These are phyloP conservation scores for Ennomos quercinarius DNA, from an alignment of 2,888 invertebrate species.

Conservation along the genomic window DNA sequence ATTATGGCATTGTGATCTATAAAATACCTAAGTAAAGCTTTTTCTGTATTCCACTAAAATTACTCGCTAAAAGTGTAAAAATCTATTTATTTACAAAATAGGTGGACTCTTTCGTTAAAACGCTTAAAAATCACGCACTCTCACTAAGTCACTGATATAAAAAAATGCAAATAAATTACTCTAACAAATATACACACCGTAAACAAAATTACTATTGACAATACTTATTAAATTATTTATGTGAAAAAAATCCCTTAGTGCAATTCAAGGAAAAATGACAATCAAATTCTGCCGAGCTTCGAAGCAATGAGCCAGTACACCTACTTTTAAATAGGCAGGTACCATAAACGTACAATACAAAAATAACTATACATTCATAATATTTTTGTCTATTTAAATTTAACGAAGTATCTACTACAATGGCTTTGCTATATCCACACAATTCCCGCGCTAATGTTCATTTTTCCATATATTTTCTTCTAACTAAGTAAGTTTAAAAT, in stretches of 20 bases:
- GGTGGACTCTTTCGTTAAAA: slow-evolving; percentile 83
- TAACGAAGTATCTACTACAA: slow-evolving; percentile 1
- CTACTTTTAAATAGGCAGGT: neutral
- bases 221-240: neutral
- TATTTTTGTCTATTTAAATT: slow-evolving; percentile 1
- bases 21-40: slow-evolving; percentile 78
- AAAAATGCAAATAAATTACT: slow-evolving; percentile 38
- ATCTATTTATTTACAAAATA: slow-evolving; percentile 83
- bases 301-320: slow-evolving; percentile 7
- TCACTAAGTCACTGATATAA: slow-evolving; percentile 52
- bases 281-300: neutral
- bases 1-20: slow-evolving; percentile 75
- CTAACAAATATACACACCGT: slow-evolving; percentile 20
- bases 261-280: slow-evolving; percentile 10
- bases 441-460: slow-evolving; percentile 23
- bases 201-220: slow-evolving; percentile 1
- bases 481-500: slow-evolving; percentile 38
- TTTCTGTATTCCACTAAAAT: slow-evolving; percentile 63
- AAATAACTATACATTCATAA: slow-evolving; percentile 21
- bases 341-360: slow-evolving; percentile 16
- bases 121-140: slow-evolving; percentile 73
- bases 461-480: slow-evolving; percentile 5
- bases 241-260: slow-evolving; percentile 5
- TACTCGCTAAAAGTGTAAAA: slow-evolving; percentile 76
- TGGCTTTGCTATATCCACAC: neutral